Base-by-base conservation (phyloP, 2,888 invertebrate genomes). In the Junonia oenone region DNA sequence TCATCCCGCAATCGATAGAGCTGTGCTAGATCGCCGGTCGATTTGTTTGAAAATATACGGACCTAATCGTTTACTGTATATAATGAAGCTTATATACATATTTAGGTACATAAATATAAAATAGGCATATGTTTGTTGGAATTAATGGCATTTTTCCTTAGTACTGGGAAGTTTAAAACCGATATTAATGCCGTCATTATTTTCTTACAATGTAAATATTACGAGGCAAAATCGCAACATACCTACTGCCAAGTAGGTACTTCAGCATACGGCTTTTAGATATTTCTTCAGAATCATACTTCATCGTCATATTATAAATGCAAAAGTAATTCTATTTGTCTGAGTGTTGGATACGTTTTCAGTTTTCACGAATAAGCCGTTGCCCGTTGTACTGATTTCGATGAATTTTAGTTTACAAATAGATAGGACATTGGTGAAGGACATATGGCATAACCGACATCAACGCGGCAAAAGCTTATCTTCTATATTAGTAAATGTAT, bases 21-120 rank as follows among this genome's bases (percentile, higher is more conserved):
- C 22, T 22, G 59, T 68, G 67, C 69, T 55, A 56, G 61, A 59
- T 58, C 61, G 62, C 59, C 51, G 63, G 67, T 67, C 64, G 67
- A 62, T 67, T 66, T 35, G 17, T 26, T 19, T 35, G 37, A 45
- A 45, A 26, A 35, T 35, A 40, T 29, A 33, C 14, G 45, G 37
- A 11, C 13, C 6, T 6, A 6, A 26, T 11, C 22, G 5, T 49
- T 55, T 37, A 38, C 13, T 43, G 6, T 17, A 17, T 48, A 22
- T 1, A 26, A 35, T 35, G 2, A 6, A 13, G 15, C 15, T 40
- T 17, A 13, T 14, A 29, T 13, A 29, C 13, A 17, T 47, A 33
- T 47, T 5, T 0, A 4, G n/a, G 22, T 22, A 3, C n/a, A 33
- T n/a, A n/a, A 33, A 33, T 33, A 33, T n/a, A n/a, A n/a, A 33